Conservation (phyloP, 2,797 vertebrate genomes). For the Rhinogobio ventralis region DNA sequence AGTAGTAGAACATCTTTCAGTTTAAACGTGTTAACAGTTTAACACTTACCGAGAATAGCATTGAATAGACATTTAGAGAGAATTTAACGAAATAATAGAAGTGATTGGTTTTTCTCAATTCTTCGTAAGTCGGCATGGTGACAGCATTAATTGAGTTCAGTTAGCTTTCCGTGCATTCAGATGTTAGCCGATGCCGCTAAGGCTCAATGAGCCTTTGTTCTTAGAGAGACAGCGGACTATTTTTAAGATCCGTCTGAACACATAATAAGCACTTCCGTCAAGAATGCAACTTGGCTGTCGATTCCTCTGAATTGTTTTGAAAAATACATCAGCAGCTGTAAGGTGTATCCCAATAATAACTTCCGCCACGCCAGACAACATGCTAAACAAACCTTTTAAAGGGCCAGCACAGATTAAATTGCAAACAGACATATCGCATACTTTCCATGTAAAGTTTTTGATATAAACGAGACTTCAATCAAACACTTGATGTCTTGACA, state of each 20-base stretch:
- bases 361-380: slow-evolving; percentile 51
- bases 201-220: slow-evolving; percentile 22
- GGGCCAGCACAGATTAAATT: slow-evolving; percentile 41
- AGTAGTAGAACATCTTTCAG: background rate
- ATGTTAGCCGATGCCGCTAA: slow-evolving; percentile 33
- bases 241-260: background rate
- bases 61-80: slow-evolving; percentile 84
- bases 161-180: slow-evolving; percentile 16
- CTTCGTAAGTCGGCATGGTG: slow-evolving; percentile 78
- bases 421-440: background rate
- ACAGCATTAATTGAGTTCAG: slow-evolving; percentile 31
- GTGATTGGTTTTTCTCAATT: slow-evolving; percentile 77
- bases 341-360: slow-evolving; percentile 43
- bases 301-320: background rate
- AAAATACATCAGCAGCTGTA: background rate
- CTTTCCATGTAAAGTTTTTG: background rate
- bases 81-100: slow-evolving; percentile 88
- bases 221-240: background rate
- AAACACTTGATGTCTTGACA: background rate
- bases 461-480: background rate
- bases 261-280: background rate
- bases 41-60: slow-evolving; percentile 86
- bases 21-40: no score
- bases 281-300: background rate
- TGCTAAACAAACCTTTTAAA: slow-evolving; percentile 56